Percentiles rank a stretch among this genome's conserved stretches.
phyloP scores from a whole-genome alignment of 2,113 vertebrate genomes.

The Amphiprion ocellaris region DNA sequence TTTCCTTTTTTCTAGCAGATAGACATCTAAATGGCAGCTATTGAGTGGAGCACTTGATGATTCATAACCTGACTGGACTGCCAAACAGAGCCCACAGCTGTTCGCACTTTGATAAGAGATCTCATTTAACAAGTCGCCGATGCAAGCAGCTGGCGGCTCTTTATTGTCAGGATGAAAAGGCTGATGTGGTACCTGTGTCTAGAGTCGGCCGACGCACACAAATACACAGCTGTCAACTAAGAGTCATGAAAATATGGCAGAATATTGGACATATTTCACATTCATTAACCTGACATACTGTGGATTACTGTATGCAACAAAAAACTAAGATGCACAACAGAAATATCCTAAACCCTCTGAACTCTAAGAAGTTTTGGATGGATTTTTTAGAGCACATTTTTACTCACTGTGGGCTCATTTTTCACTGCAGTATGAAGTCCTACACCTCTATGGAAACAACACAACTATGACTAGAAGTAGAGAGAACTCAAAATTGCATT shows the following conservation, averaged over 20 bases:
- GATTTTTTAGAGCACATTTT: no score
- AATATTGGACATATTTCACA: neutral
- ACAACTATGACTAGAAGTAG: no score
- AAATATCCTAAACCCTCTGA: no score
- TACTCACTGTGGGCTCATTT: no score
- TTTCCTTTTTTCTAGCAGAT: neutral
- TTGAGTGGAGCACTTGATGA: conserved; percentile 37
- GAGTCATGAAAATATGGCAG: neutral
- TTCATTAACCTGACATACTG: neutral
- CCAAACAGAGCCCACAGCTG: conserved; percentile 60
- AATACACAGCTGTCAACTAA: conserved; percentile 2
- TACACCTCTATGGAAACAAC: no score
- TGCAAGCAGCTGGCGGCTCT: conserved; percentile 56
- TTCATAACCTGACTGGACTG: conserved; percentile 54
- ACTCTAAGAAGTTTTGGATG: no score
- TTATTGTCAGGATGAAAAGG: conserved; percentile 55
- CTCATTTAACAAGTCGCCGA: conserved; percentile 58
- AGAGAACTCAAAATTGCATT: no score
- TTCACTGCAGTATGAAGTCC: no score
- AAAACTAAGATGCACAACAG: no score
- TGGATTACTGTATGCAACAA: no score
- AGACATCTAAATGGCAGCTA: conserved; percentile 27
- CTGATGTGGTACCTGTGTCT: conserved; percentile 40
- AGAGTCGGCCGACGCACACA: neutral
- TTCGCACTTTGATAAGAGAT: conserved; percentile 63